Conservation (phyloP, 2,888 invertebrate genomes). For the Agriopis aurantiaria region DNA sequence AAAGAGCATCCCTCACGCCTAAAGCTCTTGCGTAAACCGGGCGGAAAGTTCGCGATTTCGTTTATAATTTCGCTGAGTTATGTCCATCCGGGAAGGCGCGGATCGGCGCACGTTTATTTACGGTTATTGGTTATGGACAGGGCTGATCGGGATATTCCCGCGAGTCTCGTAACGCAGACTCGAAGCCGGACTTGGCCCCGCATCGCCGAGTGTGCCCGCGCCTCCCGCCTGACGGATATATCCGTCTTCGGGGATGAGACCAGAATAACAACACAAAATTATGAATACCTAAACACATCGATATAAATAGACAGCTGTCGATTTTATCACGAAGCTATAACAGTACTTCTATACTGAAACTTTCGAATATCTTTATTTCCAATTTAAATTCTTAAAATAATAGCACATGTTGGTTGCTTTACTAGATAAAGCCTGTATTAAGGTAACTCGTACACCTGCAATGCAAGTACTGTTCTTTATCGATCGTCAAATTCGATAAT, state of each 20-base stretch:
- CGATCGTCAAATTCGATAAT: too few species aligned
- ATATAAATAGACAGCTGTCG: background rate
- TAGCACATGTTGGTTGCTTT: too few species aligned
- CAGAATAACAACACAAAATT: slow-evolving; percentile 70
- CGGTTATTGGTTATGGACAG: slow-evolving; percentile 85
- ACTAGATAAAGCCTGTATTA: too few species aligned
- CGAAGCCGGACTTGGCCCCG: slow-evolving; percentile 68
- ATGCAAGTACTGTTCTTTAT: too few species aligned
- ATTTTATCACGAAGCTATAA: background rate
- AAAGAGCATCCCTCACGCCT: slow-evolving; percentile 47
- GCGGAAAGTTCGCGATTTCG: slow-evolving; percentile 29
- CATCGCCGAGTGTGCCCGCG: slow-evolving; percentile 65
- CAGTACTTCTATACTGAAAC: background rate
- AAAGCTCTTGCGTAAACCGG: slow-evolving; percentile 19
- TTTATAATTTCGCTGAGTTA: slow-evolving; percentile 56
- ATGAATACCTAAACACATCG: slow-evolving; percentile 65
- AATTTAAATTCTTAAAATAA: too few species aligned
- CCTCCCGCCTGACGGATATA: slow-evolving; percentile 76
- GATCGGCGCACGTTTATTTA: slow-evolving; percentile 77
- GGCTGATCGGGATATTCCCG: slow-evolving; percentile 80
- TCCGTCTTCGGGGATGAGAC: slow-evolving; percentile 77
- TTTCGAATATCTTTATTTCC: too few species aligned
- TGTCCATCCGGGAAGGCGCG: slow-evolving; percentile 51
- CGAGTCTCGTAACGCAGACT: slow-evolving; percentile 80
- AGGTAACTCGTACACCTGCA: too few species aligned